phyloP scores from a whole-genome alignment of 2,888 invertebrate species.

The Amphiduros pacificus region DNA sequence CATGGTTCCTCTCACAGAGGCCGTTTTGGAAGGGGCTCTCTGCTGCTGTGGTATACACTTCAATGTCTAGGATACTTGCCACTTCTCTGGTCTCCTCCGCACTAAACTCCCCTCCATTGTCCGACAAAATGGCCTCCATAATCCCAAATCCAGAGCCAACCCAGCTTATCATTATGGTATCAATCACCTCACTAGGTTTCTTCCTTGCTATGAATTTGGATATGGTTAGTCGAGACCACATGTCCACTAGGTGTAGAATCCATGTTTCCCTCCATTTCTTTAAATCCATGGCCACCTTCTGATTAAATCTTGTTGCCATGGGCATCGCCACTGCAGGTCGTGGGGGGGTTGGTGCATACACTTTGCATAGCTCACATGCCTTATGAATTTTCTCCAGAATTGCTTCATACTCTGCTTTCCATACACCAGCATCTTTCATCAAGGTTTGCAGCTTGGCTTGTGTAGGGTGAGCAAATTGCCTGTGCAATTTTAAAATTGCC shows the following conservation, averaged over 20 bases:
- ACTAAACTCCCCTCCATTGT: constrained; percentile 30
- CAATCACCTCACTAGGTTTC: constrained; percentile 21
- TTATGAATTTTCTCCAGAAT: too few relatives aligned
- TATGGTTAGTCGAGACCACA: constrained; percentile 25
- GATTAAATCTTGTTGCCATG: too few relatives aligned
- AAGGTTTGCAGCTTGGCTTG: constrained; percentile 26
- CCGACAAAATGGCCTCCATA: constrained; percentile 25
- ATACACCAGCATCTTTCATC: too few relatives aligned
- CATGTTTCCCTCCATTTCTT: too few relatives aligned
- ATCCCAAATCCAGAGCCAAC: constrained; percentile 28
- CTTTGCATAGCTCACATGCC: too few relatives aligned
- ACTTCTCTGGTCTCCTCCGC: constrained; percentile 25
- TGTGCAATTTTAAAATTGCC: too few relatives aligned
- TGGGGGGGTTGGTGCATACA: too few relatives aligned
- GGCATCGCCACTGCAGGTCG: too few relatives aligned
- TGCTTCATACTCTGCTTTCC: too few relatives aligned
- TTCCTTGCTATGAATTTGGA: constrained; percentile 25
- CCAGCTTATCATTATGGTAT: constrained; percentile 29
- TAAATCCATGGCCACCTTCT: too few relatives aligned
- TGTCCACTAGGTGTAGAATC: too few relatives aligned
- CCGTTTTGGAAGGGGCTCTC: too few relatives aligned
- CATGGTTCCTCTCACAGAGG: constrained; percentile 19
- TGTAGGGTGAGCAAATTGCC: constrained; percentile 30
- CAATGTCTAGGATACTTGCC: constrained; percentile 20
- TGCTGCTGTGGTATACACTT: constrained; percentile 21